Evolutionary conservation across 1,140 invertebrate genomes (phyloP).

Genomic region (Bombyx mandarina): DNA sequence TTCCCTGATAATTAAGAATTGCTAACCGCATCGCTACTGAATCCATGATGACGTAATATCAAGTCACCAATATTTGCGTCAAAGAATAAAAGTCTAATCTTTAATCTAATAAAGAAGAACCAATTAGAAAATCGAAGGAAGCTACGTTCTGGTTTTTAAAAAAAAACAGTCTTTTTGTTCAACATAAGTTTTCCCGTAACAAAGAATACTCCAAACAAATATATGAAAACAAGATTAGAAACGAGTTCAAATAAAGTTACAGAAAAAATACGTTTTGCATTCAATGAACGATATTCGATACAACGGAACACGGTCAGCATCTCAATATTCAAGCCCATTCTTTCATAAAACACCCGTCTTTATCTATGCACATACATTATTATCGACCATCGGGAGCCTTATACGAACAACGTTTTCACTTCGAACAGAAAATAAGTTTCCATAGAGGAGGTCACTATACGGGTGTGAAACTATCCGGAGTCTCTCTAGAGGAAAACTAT

Average conservation of each 20-base stretch:
- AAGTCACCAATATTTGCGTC: no score
- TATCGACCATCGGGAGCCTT: not conserved
- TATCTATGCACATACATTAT: conserved; percentile 4
- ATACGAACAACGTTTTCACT: not conserved
- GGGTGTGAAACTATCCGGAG: conserved; percentile 13
- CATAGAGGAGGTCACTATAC: conserved; percentile 5
- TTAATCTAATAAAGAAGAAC: no score
- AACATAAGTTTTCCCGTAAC: no score
- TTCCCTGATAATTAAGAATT: no score
- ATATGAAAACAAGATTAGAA: not conserved
- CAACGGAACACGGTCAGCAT: not conserved
- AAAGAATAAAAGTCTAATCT: no score
- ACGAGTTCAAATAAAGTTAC: not conserved
- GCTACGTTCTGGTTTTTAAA: no score
- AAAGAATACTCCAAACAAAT: no score
- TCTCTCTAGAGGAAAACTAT: conserved; percentile 21
- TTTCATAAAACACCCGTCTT: not conserved
- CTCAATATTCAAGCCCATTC: conserved; percentile 1
- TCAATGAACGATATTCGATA: not conserved
- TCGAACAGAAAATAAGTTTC: conserved; percentile 12
- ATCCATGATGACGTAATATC: no score
- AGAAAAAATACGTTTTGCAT: not conserved
- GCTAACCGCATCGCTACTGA: no score
- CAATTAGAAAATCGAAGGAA: no score
- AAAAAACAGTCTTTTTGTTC: no score